Evolutionary conservation across 2,888 invertebrate genomes (phyloP).

Genomic region (Rhingia campestris): DNA sequence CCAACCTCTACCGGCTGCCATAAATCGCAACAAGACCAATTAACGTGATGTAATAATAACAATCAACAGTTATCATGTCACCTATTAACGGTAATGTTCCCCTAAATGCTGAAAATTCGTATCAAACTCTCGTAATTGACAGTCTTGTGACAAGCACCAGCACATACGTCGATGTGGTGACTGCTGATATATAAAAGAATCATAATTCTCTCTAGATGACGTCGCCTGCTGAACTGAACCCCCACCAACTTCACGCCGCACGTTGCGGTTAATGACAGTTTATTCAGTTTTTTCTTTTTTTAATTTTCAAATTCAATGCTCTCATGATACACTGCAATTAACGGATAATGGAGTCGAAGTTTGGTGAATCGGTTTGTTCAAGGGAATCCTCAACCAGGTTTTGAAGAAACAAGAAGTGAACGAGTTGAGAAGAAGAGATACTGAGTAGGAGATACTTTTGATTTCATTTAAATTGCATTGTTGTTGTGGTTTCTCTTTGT

Average conservation of each 20-base stretch:
- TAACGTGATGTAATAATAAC: conserved; percentile 71
- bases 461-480: conserved; percentile 63
- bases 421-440: conserved; percentile 7
- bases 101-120: conserved; percentile 64
- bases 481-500: conserved; percentile 39
- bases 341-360: conserved; percentile 49
- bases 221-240: background rate
- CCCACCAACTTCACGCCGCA: conserved; percentile 17
- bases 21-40: conserved; percentile 36
- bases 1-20: background rate
- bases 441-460: conserved; percentile 53
- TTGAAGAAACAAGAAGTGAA: background rate
- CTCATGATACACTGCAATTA: conserved; percentile 70
- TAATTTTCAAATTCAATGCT: conserved; percentile 64
- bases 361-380: conserved; percentile 11
- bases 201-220: conserved; percentile 47
- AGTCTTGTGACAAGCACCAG: conserved; percentile 54
- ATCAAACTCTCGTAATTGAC: conserved; percentile 69
- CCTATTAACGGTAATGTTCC: conserved; percentile 72
- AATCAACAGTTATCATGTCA: conserved; percentile 74
- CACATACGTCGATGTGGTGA: conserved; percentile 29
- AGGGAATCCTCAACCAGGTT: conserved; percentile 13
- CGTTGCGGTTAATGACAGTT: conserved; percentile 58
- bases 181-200: conserved; percentile 20
- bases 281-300: conserved; percentile 69